Evolutionary conservation across 2,888 invertebrate genomes (phyloP).

Genomic region (Oscheius onirici): DNA sequence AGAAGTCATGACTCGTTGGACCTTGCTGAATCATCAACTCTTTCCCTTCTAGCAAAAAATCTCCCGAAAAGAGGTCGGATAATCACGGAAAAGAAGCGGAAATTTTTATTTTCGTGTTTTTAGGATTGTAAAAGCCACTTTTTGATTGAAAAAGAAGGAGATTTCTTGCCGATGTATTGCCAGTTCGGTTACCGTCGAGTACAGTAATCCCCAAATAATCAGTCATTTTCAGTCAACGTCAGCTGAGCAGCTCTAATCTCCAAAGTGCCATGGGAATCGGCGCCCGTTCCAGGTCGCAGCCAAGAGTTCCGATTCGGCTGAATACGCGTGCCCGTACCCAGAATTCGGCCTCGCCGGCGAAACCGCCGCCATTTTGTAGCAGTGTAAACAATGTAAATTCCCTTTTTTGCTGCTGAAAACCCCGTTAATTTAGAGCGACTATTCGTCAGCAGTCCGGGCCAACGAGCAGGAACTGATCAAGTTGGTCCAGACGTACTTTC

Average conservation of each 20-base stretch:
- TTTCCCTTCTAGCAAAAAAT: too few species aligned
- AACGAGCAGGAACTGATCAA: slow-evolving; percentile 5
- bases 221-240: not conserved
- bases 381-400: not conserved
- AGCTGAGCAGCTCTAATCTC: not conserved
- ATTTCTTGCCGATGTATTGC: too few species aligned
- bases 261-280: not conserved
- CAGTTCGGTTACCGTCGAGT: too few species aligned
- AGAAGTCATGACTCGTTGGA: too few species aligned
- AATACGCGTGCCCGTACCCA: not conserved
- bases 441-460: not conserved
- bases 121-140: too few species aligned
- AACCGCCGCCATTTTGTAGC: slow-evolving; percentile 8
- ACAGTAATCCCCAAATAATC: too few species aligned
- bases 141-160: too few species aligned
- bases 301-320: not conserved
- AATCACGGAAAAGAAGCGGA: too few species aligned
- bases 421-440: not conserved
- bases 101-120: too few species aligned
- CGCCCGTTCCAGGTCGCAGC: not conserved
- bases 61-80: too few species aligned
- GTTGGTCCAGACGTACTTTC: not conserved
- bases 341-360: not conserved
- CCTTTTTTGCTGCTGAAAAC: not conserved
- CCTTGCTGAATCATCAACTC: too few species aligned